A percentile compares a stretch with the other conserved stretches of the same genome.
Conservation (phyloP, 2,113 vertebrate species). For the Periophthalmus modestus region DNA sequence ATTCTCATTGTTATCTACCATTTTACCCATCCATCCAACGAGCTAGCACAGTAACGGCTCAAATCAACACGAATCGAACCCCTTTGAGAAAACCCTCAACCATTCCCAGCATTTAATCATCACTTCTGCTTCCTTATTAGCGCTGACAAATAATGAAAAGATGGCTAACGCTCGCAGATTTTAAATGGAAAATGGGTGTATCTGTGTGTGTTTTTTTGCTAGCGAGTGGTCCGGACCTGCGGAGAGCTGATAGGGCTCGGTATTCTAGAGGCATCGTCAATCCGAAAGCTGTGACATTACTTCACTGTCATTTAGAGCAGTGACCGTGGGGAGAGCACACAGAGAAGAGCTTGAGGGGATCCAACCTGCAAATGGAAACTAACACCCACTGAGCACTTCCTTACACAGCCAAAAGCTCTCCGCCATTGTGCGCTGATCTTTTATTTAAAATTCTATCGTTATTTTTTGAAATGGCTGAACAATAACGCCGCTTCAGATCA, state of each 20-base stretch:
- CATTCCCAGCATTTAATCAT: conserved; percentile 38
- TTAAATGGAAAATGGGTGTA: conserved; percentile 36
- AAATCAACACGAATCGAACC: conserved; percentile 51
- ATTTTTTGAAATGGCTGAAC: not conserved
- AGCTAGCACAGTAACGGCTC: conserved; percentile 27
- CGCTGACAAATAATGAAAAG: conserved; percentile 41
- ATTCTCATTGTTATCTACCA: conserved; percentile 1
- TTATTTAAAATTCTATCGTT: not conserved
- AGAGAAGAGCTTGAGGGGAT: conserved; percentile 32
- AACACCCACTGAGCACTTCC: conserved; percentile 33
- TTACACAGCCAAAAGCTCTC: conserved; percentile 3
- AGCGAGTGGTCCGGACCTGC: conserved; percentile 29
- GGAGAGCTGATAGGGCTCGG: conserved; percentile 43
- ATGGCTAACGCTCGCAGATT: conserved; percentile 41
- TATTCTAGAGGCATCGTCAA: conserved; percentile 31
- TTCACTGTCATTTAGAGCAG: conserved; percentile 59
- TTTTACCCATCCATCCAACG: conserved; percentile 24
- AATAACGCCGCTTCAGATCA: not conserved
- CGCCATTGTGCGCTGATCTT: conserved; percentile 6
- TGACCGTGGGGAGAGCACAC: conserved; percentile 29
- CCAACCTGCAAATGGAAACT: conserved; percentile 32
- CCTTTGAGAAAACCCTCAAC: conserved; percentile 32
- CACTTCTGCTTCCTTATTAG: conserved; percentile 39
- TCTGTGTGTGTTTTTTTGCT: not conserved
- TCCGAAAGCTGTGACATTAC: conserved; percentile 39